phyloP scores from a whole-genome alignment of 2,797 vertebrate species.

The Notolepis coatsorum region DNA sequence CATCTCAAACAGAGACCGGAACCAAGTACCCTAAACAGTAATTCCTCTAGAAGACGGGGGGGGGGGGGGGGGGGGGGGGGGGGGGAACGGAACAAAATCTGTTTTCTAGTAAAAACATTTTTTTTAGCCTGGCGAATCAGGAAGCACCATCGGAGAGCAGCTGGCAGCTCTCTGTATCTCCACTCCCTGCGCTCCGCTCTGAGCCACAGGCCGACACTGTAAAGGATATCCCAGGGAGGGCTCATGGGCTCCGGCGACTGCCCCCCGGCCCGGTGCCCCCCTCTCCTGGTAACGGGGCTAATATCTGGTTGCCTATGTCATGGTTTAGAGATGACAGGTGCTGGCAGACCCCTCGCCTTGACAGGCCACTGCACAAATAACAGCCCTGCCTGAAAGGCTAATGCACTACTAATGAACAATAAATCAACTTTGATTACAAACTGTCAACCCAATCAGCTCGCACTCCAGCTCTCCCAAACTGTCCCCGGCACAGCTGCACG shows the following conservation, averaged over 20 bases:
- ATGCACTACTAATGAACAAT: constrained; percentile 99
- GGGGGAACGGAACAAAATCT: constrained; percentile 27
- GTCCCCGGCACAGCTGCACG: constrained; percentile 79
- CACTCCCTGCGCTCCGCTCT: constrained; percentile 55
- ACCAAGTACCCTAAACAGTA: constrained; percentile 29
- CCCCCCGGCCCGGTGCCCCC: constrained; percentile 46
- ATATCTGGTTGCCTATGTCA: constrained; percentile 89
- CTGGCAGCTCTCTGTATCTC: constrained; percentile 72
- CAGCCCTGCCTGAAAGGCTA: constrained; percentile 95
- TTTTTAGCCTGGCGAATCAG: constrained; percentile 45
- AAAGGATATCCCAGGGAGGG: constrained; percentile 74
- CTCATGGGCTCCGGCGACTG: constrained; percentile 51
- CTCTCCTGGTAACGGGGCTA: constrained; percentile 75
- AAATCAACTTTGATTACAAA: constrained; percentile 99
- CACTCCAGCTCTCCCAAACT: constrained; percentile 87
- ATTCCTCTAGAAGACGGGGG: constrained; percentile 35
- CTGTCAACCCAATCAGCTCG: constrained; percentile 94
- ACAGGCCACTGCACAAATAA: constrained; percentile 96
- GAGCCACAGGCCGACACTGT: constrained; percentile 63
- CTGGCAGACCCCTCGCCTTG: constrained; percentile 89
- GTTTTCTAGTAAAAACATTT: constrained; percentile 66
- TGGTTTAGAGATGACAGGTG: constrained; percentile 95
- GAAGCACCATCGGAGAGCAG: constrained; percentile 71
- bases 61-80: no score
- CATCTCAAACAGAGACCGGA: constrained; percentile 48